Base-by-base conservation (phyloP, 2,888 invertebrate genomes). In the Bombylius discolor region DNA sequence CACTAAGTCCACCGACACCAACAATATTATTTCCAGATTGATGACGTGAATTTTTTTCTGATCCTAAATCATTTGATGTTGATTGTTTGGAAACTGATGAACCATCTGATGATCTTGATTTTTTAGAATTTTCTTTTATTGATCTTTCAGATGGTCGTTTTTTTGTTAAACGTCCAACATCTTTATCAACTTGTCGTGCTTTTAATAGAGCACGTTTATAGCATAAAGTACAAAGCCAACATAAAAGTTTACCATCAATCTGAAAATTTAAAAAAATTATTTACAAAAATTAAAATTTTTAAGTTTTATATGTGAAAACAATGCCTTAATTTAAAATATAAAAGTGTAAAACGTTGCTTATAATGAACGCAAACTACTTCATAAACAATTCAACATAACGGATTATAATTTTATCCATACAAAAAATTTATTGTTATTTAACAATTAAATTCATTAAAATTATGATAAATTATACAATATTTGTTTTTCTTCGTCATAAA, bases 191-290 rank as follows among this genome's bases (percentile, higher is more conserved):
- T 67, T 92, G 91, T 71, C 92, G 91, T 9, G 95, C 94, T 69
- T 94, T 90, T 2, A 91, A 88, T 66, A 96, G 73, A 0, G 95
- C 94, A 64, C 95, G 79, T 74, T 94, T 95, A 72, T 89, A 90
- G 0, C 94, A 91, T 64, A 92, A 81, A 14, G 94, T 94, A 75
- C 96, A 97, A 58, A 96, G 78, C 95, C 95, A 97, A 74, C 96
- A 97, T 39, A 96, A 78, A 58, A 94, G 77, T 74, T 95, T 96
- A 5, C 95, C 95, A 74, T 96, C 95, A 61, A 94, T 88, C 94
- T 95, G 77, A 53, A 77, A 77, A 23, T 23, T 23, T 59, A 60
- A 51, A 59, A 60, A 57, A 57, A 51, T 51, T 31, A 46, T 36
- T 33, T 14, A 4, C 12, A 46, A 46, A n/a, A 9, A 52, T 32